Conservation (phyloP, 2,888 invertebrate species). For the Pyrochroa serraticornis region DNA sequence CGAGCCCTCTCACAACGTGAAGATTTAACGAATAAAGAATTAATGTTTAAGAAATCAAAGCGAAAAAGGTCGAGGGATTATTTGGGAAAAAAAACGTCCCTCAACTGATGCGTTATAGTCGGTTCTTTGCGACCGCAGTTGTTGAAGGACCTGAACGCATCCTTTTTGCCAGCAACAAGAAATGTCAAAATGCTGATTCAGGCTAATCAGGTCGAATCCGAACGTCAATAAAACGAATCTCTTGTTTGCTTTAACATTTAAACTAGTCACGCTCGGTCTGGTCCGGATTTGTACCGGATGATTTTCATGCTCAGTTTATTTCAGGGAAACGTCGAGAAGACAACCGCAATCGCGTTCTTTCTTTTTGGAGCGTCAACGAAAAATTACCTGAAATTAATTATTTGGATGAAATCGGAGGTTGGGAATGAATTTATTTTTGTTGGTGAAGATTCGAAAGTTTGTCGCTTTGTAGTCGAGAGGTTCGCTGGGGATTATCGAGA, state of each 20-base stretch:
- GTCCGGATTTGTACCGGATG: constrained; percentile 30
- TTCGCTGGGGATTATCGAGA: no score
- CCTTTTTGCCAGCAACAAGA: constrained; percentile 10
- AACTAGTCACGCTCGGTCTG: constrained; percentile 35
- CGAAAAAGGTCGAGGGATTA: background rate
- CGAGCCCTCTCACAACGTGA: background rate
- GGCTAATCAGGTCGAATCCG: constrained; percentile 35
- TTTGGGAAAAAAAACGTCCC: no score
- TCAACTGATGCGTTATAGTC: no score
- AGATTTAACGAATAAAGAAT: background rate
- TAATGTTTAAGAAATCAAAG: no score
- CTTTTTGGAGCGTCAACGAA: no score
- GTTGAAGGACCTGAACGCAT: background rate
- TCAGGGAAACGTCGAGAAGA: constrained; percentile 30
- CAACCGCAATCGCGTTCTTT: constrained; percentile 14
- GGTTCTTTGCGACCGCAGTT: background rate
- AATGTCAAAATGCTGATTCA: constrained; percentile 35
- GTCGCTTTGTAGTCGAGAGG: no score
- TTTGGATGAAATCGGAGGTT: no score
- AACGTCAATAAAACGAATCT: constrained; percentile 35
- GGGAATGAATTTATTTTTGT: no score
- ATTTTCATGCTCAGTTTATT: constrained; percentile 37
- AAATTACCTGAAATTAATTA: no score
- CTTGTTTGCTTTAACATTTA: constrained; percentile 36
- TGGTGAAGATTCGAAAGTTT: no score